A percentile compares a stretch with the other conserved stretches of the same genome.
Conservation (phyloP, 2,113 vertebrate genomes). For the Malurus melanocephalus region DNA sequence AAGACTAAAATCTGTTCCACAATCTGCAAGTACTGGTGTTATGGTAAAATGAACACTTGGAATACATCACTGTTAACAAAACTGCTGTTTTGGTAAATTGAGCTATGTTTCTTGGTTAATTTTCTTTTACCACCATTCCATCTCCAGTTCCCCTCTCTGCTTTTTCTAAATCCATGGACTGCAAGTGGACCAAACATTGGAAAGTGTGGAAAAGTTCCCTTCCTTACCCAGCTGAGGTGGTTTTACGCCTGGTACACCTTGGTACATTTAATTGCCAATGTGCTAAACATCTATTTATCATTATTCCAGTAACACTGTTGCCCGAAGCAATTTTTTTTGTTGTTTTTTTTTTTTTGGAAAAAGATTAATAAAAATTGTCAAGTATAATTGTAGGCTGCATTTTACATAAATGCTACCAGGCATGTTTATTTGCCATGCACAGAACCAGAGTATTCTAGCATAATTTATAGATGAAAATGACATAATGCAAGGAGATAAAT, state of each 20-base stretch:
- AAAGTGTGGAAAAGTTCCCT: not conserved
- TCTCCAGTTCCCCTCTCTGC: not conserved
- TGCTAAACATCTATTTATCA: not conserved
- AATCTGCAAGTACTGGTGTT: not conserved
- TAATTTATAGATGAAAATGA: not conserved
- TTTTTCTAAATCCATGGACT: not conserved
- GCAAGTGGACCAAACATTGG: not conserved
- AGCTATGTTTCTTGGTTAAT: not conserved
- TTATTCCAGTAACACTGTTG: not conserved
- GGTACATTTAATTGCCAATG: not conserved
- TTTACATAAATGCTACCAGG: not conserved
- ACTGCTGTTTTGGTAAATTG: not conserved
- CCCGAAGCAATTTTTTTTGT: not conserved
- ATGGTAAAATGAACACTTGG: not conserved
- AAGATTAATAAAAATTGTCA: not conserved
- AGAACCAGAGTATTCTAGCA: not conserved
- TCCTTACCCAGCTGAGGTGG: rapidly evolving
- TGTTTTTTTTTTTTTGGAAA: not conserved
- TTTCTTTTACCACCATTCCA: not conserved
- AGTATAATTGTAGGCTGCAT: not conserved
- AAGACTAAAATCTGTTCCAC: not conserved
- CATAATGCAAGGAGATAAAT: not conserved
- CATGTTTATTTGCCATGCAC: not conserved
- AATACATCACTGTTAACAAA: not conserved
- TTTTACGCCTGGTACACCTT: not conserved